Conservation (phyloP, 2,797 vertebrate species). For the Pipistrellus nathusii region DNA sequence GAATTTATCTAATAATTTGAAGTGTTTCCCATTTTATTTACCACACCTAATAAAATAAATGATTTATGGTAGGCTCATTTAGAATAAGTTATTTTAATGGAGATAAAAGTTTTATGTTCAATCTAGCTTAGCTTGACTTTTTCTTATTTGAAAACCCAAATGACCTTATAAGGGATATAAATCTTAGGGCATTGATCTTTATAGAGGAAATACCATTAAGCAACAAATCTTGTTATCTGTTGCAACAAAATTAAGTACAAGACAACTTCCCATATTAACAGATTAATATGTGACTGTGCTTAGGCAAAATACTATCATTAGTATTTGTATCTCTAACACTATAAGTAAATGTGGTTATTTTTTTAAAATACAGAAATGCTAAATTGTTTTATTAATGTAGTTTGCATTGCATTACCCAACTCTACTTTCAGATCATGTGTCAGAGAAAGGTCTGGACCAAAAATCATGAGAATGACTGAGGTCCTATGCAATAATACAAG, state of each 20-base stretch:
- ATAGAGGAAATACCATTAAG: conserved; percentile 20
- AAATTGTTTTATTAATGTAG: conserved; percentile 43
- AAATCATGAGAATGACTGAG: conserved; percentile 47
- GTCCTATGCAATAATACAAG: conserved; percentile 13
- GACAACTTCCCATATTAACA: conserved; percentile 36
- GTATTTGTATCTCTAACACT: conserved; percentile 50
- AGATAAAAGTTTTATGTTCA: conserved; percentile 49
- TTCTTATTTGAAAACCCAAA: conserved; percentile 64
- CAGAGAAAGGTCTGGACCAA: conserved; percentile 30
- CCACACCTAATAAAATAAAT: conserved; percentile 38
- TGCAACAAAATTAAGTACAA: conserved; percentile 57
- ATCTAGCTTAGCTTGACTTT: background rate
- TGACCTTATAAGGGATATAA: conserved; percentile 37
- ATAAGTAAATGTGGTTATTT: conserved; percentile 37
- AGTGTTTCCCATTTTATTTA: conserved; percentile 46
- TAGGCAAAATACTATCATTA: conserved; percentile 58
- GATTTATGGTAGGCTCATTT: background rate
- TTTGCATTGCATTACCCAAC: background rate
- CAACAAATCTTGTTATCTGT: conserved; percentile 23
- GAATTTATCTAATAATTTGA: conserved; percentile 56
- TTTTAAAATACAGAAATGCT: conserved; percentile 50
- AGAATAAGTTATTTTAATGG: conserved; percentile 36
- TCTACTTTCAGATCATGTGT: conserved; percentile 50
- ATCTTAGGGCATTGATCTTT: conserved; percentile 25
- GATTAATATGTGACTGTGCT: conserved; percentile 50